Evolutionary conservation across 1,140 invertebrate species (phyloP), one percentile per base, ranked within the genome.

Genomic region (Drosophila yakuba): DNA sequence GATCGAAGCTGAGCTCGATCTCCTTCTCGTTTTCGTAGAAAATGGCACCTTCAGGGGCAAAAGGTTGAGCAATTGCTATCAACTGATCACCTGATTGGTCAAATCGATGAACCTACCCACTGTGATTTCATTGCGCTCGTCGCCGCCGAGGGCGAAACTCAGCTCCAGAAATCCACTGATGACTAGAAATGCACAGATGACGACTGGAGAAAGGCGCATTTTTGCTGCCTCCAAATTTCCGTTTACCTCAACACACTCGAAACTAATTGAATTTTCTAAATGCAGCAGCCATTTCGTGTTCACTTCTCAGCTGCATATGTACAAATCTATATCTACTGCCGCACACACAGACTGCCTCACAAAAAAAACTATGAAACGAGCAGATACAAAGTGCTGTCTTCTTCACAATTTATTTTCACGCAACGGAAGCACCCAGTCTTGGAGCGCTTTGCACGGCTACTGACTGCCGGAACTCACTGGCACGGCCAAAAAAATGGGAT

Each of bases 1-100:
- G 92, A 90, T 80, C 86, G 75, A 91, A 94, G 92, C 64, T 93
- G 79, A 68, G 88, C 83, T 91, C 93, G 69, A 78, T 92, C 61
- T 88, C 93, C 79, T 60, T 67, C 59, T 93, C 89, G 57, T 92
- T 91, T 48, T 91, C 73, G 68, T 90, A 90, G 76, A 93, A 93
- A 64, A 93, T 91, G 36, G 92, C 93, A 55, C 93, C 93, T 93
- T 23, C 15, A 4, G n/a, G 1, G 20, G 15, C n/a, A 45, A 45
- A 62, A 45, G 35, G 6, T 60, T 36, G 10, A 41, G 20, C 14
- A 12, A 35, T 17, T 4, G 20, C n/a, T 14, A 8, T 14, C 43
- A 4, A 20, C 25, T 43, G 12, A 4, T 1, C 8, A 10, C 0
- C 17, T 17, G 17, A 17, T 17, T 17, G 17, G 17, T 17, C 17